Conservation (phyloP, 2,797 vertebrate genomes). For the Myotis daubentonii region DNA sequence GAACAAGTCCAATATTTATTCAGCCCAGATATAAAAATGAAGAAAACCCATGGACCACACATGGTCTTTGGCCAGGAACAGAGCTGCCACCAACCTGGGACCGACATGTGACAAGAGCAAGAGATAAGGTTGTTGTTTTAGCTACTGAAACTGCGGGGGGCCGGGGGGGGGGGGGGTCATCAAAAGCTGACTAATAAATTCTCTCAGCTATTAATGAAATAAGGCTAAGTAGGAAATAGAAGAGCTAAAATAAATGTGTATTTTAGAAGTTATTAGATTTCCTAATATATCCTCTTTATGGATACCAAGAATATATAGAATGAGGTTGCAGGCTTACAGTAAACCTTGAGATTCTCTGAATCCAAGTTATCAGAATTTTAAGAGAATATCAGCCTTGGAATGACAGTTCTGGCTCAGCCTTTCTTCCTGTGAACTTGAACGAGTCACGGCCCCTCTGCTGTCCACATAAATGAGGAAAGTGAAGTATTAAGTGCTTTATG, state of each 20-base stretch:
- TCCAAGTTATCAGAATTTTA: neutral
- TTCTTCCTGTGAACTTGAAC: neutral
- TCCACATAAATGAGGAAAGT: neutral
- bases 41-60: neutral
- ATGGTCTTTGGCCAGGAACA: neutral
- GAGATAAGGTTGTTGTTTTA: neutral
- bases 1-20: neutral
- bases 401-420: neutral
- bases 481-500: neutral
- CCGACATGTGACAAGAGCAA: neutral
- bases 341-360: neutral
- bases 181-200: neutral
- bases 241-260: neutral
- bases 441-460: neutral
- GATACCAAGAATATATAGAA: conserved; percentile 4
- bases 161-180: neutral
- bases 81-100: neutral
- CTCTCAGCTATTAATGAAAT: neutral
- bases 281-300: neutral
- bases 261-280: conserved; percentile 17
- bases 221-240: neutral
- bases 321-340: neutral
- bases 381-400: neutral
- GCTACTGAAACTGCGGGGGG: neutral
- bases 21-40: neutral